Evolutionary conservation across 2,113 vertebrate species (phyloP).

Genomic region (Gopherus flavomarginatus): DNA sequence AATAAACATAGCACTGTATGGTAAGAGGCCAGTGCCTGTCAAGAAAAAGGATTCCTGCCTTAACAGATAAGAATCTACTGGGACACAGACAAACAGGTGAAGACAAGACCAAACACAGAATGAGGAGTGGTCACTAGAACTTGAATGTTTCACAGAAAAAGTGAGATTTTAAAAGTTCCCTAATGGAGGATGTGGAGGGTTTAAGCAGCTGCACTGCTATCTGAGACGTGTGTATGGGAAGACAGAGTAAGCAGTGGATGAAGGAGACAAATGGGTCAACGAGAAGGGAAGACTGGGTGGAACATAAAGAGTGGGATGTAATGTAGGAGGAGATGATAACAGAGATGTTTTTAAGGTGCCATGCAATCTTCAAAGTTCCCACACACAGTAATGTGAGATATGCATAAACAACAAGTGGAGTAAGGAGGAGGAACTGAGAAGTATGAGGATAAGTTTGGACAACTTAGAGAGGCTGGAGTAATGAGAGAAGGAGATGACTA

Average conservation of each 20-base stretch:
- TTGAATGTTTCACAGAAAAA: rapidly evolving
- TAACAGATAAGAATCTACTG: not conserved
- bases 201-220: not conserved
- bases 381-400: rapidly evolving
- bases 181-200: not conserved
- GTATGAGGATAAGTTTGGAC: not conserved
- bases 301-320: not conserved
- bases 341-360: not conserved
- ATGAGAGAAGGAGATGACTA: not conserved
- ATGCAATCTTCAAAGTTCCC: not conserved
- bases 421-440: not conserved
- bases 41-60: not conserved
- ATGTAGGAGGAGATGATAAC: not conserved
- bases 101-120: not conserved
- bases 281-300: not conserved
- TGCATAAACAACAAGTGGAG: not conserved
- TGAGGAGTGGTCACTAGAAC: not conserved
- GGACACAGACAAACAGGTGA: not conserved
- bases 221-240: not conserved
- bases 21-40: not conserved
- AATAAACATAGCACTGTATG: not conserved
- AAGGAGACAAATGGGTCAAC: not conserved
- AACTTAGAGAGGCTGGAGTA: not conserved
- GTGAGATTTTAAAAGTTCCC: not conserved
- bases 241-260: not conserved